Evolutionary conservation across 2,797 vertebrate species (phyloP).

Genomic region (Chelmon rostratus): DNA sequence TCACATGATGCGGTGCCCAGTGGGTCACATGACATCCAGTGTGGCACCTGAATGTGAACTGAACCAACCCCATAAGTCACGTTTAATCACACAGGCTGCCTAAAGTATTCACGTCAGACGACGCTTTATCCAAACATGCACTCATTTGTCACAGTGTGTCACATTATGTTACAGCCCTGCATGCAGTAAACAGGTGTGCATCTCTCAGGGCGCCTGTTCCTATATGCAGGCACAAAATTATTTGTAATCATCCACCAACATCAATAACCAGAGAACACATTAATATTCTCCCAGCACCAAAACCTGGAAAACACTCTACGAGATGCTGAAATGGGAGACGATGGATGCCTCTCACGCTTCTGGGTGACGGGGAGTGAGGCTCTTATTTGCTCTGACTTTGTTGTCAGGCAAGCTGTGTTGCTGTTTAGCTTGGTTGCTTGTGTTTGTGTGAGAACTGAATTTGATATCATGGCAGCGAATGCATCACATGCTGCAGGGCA

Average conservation of each 20-base stretch:
- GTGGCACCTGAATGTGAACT: slow-evolving; percentile 33
- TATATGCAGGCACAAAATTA: not conserved
- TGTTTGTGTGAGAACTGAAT: not conserved
- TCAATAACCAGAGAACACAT: not conserved
- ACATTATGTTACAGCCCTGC: not conserved
- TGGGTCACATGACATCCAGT: slow-evolving; percentile 50
- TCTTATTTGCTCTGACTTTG: not conserved
- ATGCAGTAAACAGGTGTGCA: not conserved
- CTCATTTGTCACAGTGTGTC: not conserved
- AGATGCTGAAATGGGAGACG: not conserved
- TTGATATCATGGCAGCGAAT: not conserved
- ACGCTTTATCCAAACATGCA: not conserved
- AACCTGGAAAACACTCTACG: not conserved
- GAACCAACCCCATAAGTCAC: not conserved
- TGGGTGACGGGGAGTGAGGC: not conserved
- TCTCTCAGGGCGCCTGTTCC: not conserved
- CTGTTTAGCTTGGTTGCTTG: not conserved
- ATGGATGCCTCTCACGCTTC: not conserved
- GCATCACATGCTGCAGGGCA: not conserved
- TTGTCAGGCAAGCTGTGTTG: not conserved
- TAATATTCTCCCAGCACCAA: not conserved
- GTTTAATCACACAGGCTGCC: not conserved
- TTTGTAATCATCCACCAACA: not conserved
- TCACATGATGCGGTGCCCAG: slow-evolving; percentile 53
- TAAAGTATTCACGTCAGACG: not conserved